Evolutionary conservation across 2,888 invertebrate genomes (phyloP), one percentile per base, ranked within the genome.

Genomic region (Microctonus aethiopoides): DNA sequence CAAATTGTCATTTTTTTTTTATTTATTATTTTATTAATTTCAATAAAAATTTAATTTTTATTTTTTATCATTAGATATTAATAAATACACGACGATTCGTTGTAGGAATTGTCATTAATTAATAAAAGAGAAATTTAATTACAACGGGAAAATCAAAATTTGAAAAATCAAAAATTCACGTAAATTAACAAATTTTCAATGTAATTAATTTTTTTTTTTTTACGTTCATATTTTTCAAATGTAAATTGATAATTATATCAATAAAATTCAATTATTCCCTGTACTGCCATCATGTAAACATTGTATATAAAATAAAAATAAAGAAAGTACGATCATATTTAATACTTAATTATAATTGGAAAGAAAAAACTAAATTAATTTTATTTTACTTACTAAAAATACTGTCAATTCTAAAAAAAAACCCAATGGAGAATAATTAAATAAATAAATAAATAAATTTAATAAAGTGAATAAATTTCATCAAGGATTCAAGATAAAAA

Each of bases 231-330:
- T 36, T 36, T 39, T 39, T 39, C 6, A 1, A n/a, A n/a, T 13
- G 39, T 39, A 39, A n/a, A n/a, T 5, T n/a, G 4, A 39, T n/a
- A 39, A 39, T 32, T 64, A 64, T 59, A 56, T 39, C 61, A 73
- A 63, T 67, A 68, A 63, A 56, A 26, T 52, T 29, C 22, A 9
- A 41, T 61, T 39, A 22, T 34, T 22, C 61, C 39, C 61, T 41
- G 61, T 39, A 41, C 41, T 39, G 61, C 41, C 39, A 39, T 83
- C 39, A 11, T 61, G 61, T 61, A 61, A 61, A 61, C 61, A 26
- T 61, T 61, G 61, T 61, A 61, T 39, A 61, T 41, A 61, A 24
- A 61, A 20, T 39, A 7, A 56, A 16, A 20, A 24, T 24, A 36
- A 22, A 29, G 32, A 32, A 60, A 41, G n/a, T n/a, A n/a, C n/a